These are phyloP conservation scores for Micropterix aruncella DNA, from an alignment of 2,888 invertebrate genomes.

Conservation along the genomic window DNA sequence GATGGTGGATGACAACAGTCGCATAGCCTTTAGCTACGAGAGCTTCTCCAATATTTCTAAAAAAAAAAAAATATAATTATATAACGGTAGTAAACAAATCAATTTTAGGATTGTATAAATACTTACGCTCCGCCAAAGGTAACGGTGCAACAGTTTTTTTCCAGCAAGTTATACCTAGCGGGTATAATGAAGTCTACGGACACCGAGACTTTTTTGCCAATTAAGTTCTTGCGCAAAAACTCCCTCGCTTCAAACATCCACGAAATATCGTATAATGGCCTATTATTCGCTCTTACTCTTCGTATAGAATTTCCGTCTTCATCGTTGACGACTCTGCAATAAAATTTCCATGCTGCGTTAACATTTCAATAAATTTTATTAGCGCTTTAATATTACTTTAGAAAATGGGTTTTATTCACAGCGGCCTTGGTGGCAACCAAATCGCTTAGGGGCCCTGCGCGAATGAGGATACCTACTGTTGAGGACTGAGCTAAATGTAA, in stretches of 20 bases:
- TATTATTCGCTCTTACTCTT: constrained; percentile 51
- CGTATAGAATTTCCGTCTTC: constrained; percentile 56
- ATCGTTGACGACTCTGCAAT: constrained; percentile 20
- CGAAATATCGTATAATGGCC: constrained; percentile 94
- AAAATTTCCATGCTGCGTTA: too few species aligned
- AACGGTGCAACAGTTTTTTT: constrained; percentile 92
- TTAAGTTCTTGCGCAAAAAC: constrained; percentile 86
- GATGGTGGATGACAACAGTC: constrained; percentile 83
- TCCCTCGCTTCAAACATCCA: constrained; percentile 98
- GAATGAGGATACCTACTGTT: too few species aligned
- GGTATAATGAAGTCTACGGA: constrained; percentile 94
- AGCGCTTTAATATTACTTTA: too few species aligned
- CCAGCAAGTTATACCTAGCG: constrained; percentile 83
- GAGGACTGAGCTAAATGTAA: too few species aligned
- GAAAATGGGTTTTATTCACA: too few species aligned
- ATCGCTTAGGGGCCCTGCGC: too few species aligned
- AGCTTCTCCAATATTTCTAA: constrained; percentile 85
- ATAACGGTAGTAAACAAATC: constrained; percentile 10
- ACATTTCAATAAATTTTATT: too few species aligned
- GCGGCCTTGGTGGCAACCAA: too few species aligned
- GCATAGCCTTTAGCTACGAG: constrained; percentile 86
- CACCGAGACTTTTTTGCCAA: constrained; percentile 89
- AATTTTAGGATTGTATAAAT: constrained; percentile 2
- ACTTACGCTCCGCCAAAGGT: constrained; percentile 63
- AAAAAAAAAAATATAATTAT: constrained; percentile 9